A percentile compares a stretch with the other conserved stretches of the same genome.
Conservation (phyloP, 2,888 invertebrate genomes). For the Pemphredon lugubris region DNA sequence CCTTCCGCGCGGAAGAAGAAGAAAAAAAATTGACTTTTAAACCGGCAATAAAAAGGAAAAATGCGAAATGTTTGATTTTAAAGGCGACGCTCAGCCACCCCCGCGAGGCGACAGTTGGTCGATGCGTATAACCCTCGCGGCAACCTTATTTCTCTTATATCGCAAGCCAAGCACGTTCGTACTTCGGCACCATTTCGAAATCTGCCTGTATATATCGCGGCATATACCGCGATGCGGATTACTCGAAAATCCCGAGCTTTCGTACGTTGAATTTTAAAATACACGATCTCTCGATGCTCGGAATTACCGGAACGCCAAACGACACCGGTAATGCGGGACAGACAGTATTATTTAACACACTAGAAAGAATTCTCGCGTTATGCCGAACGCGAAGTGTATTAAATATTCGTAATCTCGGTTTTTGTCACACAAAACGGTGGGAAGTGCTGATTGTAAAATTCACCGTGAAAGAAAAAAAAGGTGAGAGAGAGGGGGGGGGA, state of each 20-base stretch:
- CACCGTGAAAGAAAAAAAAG: neutral
- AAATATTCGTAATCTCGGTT: too few species aligned
- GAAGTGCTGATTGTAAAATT: constrained; percentile 1
- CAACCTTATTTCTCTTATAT: constrained; percentile 75
- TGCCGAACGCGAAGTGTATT: too few species aligned
- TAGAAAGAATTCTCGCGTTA: too few species aligned
- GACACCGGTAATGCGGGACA: too few species aligned
- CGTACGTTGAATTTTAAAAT: constrained; percentile 60
- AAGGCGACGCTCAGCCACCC: constrained; percentile 57
- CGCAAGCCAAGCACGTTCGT: constrained; percentile 78
- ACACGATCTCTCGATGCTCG: constrained; percentile 10
- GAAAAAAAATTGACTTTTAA: constrained; percentile 77
- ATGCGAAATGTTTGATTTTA: constrained; percentile 76
- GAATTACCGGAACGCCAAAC: constrained; percentile 1
- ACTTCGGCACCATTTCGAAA: constrained; percentile 66
- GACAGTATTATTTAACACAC: too few species aligned
- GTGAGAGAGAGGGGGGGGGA: neutral
- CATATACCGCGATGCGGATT: constrained; percentile 64
- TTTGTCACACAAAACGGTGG: neutral
- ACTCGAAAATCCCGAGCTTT: constrained; percentile 69
- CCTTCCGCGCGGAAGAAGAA: constrained; percentile 14
- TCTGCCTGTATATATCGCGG: constrained; percentile 60
- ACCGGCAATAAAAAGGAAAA: constrained; percentile 79
- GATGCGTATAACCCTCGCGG: constrained; percentile 74
- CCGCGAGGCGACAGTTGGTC: constrained; percentile 77